phyloP scores from a whole-genome alignment of 2,888 invertebrate genomes.

The Microctonus hyperodae region DNA sequence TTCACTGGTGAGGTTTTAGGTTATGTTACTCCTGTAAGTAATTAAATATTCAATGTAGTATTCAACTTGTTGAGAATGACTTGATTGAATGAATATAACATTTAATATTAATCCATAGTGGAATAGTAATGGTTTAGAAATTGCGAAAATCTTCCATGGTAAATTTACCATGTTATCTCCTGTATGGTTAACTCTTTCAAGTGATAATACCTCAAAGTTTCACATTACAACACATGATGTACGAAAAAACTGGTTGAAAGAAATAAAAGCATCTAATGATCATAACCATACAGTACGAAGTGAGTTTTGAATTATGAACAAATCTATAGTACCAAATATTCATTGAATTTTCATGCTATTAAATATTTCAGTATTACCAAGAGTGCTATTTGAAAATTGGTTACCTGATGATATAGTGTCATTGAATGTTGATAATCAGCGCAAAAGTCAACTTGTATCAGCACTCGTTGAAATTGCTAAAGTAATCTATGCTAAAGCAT shows the following conservation, averaged over 20 bases:
- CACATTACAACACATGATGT: constrained; percentile 81
- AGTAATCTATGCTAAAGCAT: constrained; percentile 39
- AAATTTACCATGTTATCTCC: constrained; percentile 93
- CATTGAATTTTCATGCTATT: neutral
- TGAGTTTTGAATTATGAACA: constrained; percentile 54
- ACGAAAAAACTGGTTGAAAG: constrained; percentile 82
- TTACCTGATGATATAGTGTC: constrained; percentile 75
- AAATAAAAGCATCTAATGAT: constrained; percentile 71
- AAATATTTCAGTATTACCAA: constrained; percentile 76
- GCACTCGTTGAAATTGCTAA: constrained; percentile 70
- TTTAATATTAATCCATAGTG: constrained; percentile 71
- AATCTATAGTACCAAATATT: neutral
- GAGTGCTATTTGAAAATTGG: constrained; percentile 91
- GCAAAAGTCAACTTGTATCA: constrained; percentile 73
- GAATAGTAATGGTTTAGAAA: constrained; percentile 93
- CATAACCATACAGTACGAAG: constrained; percentile 68
- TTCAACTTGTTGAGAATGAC: constrained; percentile 15
- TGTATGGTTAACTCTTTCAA: constrained; percentile 90
- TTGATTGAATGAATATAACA: neutral
- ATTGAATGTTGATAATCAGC: constrained; percentile 74
- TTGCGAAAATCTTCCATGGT: constrained; percentile 86
- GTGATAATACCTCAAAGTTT: constrained; percentile 70
- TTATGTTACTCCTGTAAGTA: constrained; percentile 87
- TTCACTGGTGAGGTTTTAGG: constrained; percentile 83
- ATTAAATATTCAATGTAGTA: neutral